Evolutionary conservation across 2,888 invertebrate species (phyloP), one percentile per base, ranked within the genome.

Genomic region (Anthophora plumipes): DNA sequence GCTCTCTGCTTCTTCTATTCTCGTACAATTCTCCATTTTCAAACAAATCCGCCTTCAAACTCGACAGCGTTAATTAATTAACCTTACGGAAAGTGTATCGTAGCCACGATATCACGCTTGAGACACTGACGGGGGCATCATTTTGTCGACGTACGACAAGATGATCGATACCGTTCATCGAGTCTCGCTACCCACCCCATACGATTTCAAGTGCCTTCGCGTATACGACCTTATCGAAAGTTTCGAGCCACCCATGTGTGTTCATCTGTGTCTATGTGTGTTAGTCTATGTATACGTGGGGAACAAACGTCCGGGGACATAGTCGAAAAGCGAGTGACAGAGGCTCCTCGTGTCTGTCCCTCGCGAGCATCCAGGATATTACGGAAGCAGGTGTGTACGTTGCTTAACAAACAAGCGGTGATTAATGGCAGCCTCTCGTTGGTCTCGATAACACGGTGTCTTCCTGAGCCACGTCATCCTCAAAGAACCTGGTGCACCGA

Each of bases 331-430:
- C 77, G 63, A 43, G 64, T 61, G 64, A 72, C 70, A 66, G 66
- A 82, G 81, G 69, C 76, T 54, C 39, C 76, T 54, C 39, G 73
- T 64, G 77, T 69, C 73, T 78, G 77, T 41, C 43, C n/a, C 41
- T 31, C 31, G 46, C 17, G 70, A 60, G 68, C 72, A 78, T 77
- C 43, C 82, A 88, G 87, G 87, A 90, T 91, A 90, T 90, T 91
- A 90, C 90, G 89, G 90, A 90, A 90, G 90, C 91, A 91, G 90
- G 91, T 91, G 90, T 90, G 90, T 90, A 89, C 90, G 89, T 87
- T 89, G 89, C 90, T 92, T 91, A 91, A 92, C 92, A 92, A 93
- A 92, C 92, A 92, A 91, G 91, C 88, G 90, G 90, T 92, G 92
- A 92, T 93, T 92, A 92, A 92, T 92, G 90, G 91, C 84, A 87